Conservation (phyloP, 2,797 vertebrate species). For the Mastacembelus armatus region DNA sequence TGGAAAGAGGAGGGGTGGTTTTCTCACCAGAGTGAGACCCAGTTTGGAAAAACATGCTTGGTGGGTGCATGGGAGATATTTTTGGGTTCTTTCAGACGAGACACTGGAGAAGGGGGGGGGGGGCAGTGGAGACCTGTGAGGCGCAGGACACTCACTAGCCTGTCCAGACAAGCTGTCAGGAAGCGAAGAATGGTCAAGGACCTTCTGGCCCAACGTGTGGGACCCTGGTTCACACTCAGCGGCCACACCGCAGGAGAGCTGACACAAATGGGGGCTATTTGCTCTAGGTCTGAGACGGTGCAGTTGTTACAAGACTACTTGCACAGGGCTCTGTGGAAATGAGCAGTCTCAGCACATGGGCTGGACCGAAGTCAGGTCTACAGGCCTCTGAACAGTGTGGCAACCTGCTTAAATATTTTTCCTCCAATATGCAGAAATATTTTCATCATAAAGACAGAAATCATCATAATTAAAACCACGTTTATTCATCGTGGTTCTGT, state of each 20-base stretch:
- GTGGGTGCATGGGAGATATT: slow-evolving; percentile 78
- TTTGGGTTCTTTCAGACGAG: slow-evolving; percentile 76
- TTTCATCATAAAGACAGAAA: slow-evolving; percentile 7
- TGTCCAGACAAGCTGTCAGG: slow-evolving; percentile 74
- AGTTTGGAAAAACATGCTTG: slow-evolving; percentile 79
- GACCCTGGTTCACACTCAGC: slow-evolving; percentile 80
- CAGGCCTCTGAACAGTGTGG: slow-evolving; percentile 5
- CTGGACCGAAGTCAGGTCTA: neutral
- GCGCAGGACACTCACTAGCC: slow-evolving; percentile 58
- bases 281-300: slow-evolving; percentile 78
- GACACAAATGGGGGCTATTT: slow-evolving; percentile 83
- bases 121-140: slow-evolving; percentile 72
- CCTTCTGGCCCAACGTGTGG: slow-evolving; percentile 79
- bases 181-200: slow-evolving; percentile 55
- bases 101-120: slow-evolving; percentile 64
- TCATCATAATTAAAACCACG: neutral
- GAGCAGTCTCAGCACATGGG: slow-evolving; percentile 37
- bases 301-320: slow-evolving; percentile 78
- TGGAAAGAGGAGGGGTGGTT: slow-evolving; percentile 67
- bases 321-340: slow-evolving; percentile 62
- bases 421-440: neutral
- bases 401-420: neutral
- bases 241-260: slow-evolving; percentile 76
- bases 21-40: slow-evolving; percentile 79
- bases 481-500: slow-evolving; percentile 1